Evolutionary conservation across 2,113 vertebrate genomes (phyloP).

Genomic region (Solea solea): DNA sequence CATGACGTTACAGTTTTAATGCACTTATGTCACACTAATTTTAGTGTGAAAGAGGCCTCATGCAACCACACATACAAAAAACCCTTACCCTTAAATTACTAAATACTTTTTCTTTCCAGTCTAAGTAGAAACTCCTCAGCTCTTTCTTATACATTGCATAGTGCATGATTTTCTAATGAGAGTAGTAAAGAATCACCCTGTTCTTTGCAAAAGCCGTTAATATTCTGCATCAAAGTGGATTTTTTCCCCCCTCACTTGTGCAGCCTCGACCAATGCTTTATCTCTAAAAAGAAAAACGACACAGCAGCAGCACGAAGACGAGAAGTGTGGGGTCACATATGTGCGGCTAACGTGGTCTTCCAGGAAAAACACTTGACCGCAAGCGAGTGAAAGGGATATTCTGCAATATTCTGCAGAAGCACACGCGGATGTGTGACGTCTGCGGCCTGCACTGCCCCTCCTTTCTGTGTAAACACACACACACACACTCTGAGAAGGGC

Average conservation of each 20-base stretch:
- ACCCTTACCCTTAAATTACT: no score
- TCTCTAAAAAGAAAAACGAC: constrained; percentile 6
- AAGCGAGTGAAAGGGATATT: background rate
- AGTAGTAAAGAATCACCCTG: constrained; percentile 4
- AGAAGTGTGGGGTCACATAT: background rate
- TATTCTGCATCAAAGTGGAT: constrained; percentile 28
- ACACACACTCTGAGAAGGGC: background rate
- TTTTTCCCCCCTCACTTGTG: constrained; percentile 14
- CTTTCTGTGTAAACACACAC: background rate
- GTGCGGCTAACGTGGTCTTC: constrained; percentile 14
- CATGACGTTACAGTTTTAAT: no score
- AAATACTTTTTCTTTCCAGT: no score
- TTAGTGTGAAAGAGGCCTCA: no score
- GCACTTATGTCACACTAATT: no score
- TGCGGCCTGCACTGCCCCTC: background rate
- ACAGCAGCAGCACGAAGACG: background rate
- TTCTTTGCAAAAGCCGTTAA: constrained; percentile 2
- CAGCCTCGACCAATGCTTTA: constrained; percentile 11
- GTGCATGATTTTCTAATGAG: constrained; percentile 27
- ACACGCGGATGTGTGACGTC: constrained; percentile 12
- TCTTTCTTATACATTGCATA: constrained; percentile 5
- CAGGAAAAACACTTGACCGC: constrained; percentile 17
- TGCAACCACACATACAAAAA: no score
- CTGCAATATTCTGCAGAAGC: constrained; percentile 26
- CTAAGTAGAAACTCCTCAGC: background rate